Conservation (phyloP, 2,888 invertebrate species). For the Dastarcus helophoroides region DNA sequence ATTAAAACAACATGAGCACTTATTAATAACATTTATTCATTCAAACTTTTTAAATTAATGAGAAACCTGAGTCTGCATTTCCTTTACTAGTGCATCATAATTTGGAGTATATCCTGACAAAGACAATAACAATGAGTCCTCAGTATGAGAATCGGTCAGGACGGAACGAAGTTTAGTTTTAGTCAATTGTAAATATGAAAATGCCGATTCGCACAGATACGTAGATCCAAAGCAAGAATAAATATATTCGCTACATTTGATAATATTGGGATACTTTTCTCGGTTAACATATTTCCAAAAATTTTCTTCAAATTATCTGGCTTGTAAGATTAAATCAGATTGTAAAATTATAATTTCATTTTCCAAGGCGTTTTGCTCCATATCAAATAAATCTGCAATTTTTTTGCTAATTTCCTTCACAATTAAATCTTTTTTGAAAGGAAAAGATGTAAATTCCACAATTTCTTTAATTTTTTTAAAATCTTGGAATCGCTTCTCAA, state of each 20-base stretch:
- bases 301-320: no score
- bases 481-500: constrained; percentile 13
- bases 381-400: constrained; percentile 13
- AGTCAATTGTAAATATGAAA: constrained; percentile 16
- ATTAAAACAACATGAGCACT: constrained; percentile 2
- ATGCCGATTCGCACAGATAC: constrained; percentile 14
- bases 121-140: constrained; percentile 10
- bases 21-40: constrained; percentile 4
- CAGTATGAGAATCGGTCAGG: constrained; percentile 15
- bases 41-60: constrained; percentile 6
- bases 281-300: no score
- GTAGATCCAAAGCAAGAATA: constrained; percentile 11
- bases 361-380: constrained; percentile 12
- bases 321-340: no score
- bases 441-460: constrained; percentile 12
- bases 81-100: constrained; percentile 6
- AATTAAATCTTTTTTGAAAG: constrained; percentile 12
- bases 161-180: no score
- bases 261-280: constrained; percentile 14
- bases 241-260: constrained; percentile 14
- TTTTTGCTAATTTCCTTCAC: constrained; percentile 9
- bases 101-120: constrained; percentile 10
- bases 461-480: constrained; percentile 13
- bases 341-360: constrained; percentile 16
- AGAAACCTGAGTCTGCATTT: constrained; percentile 5